Conservation (phyloP, 2,797 vertebrate species). For the Zonotrichia albicollis region DNA sequence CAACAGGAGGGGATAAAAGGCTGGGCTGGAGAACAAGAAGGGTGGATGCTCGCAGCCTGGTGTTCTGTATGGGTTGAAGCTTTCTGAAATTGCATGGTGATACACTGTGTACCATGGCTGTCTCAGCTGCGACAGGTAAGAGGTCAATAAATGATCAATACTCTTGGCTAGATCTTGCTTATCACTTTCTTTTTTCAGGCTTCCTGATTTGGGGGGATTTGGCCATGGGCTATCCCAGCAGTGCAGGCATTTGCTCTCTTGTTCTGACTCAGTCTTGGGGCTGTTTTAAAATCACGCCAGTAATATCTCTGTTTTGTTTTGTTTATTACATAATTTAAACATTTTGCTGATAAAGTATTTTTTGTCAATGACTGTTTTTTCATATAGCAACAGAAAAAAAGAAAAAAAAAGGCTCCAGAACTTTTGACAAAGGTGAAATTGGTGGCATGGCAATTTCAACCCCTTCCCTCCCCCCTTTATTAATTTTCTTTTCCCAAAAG, state of each 20-base stretch:
- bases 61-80: neutral
- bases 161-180: neutral
- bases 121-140: neutral
- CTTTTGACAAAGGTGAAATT: constrained; percentile 67
- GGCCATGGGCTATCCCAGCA: neutral
- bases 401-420: constrained; percentile 66
- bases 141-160: neutral
- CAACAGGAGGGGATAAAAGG: neutral
- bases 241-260: neutral
- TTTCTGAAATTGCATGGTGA: neutral
- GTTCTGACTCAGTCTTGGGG: neutral
- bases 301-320: constrained; percentile 53
- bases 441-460: constrained; percentile 57
- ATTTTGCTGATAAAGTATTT: constrained; percentile 74
- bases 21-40: accelerated
- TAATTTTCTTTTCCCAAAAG: constrained; percentile 10
- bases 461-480: neutral
- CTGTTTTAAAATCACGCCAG: constrained; percentile 6
- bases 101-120: neutral
- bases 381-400: constrained; percentile 62
- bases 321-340: constrained; percentile 78
- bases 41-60: accelerated
- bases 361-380: constrained; percentile 50
- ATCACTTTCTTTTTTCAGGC: neutral
- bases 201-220: neutral